Evolutionary conservation across 2,113 vertebrate genomes (phyloP), one percentile per base, ranked within the genome.

Genomic region (Cacatua alba): DNA sequence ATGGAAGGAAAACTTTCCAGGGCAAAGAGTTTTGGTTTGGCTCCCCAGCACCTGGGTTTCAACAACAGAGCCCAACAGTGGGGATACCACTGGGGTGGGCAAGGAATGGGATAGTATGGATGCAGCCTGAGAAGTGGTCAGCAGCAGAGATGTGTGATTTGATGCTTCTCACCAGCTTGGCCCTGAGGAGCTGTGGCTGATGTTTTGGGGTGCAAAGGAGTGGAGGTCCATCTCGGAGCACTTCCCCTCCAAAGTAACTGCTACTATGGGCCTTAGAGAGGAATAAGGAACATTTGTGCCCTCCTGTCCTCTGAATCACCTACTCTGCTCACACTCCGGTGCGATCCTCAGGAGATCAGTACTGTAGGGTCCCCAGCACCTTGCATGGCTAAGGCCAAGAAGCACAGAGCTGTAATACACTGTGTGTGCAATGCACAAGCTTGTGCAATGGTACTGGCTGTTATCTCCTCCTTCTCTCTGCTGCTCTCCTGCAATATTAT

Each of bases 331-430:
- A 9, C 14, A 53, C 10, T 24, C 9, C 2, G 4, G 3, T 5
- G 13, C 74, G 9, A 16, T 63, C 31, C 29, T 86, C 64, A 31
- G 29, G 23, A 51, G 29, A 80, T n/a, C n/a, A 29, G 55, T 5
- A 8, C 44, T 60, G 51, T 68, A 55, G 59, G 41, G 44, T 7
- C 9, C n/a, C 28, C 31, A 78, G 65, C 6, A 7, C 17, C 33
- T 69, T 64, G 13, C 52, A 46, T 0, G 0, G 53, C 37, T 44
- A 31, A 75, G 35, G 53, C 35, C 43, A 44, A 55, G 74, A 39
- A 53, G 60, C 16, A 13, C 24, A 26, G 59, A 33, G 68, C 57
- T 48, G 67, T 20, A 75, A 39, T 18, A 33, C 48, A 43, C 10
- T 10, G 48, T 17, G 11, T 37, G 15, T 21, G 18, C 39, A 13